Conservation (phyloP, 1,140 invertebrate genomes). For the Drosophila biarmipes region DNA sequence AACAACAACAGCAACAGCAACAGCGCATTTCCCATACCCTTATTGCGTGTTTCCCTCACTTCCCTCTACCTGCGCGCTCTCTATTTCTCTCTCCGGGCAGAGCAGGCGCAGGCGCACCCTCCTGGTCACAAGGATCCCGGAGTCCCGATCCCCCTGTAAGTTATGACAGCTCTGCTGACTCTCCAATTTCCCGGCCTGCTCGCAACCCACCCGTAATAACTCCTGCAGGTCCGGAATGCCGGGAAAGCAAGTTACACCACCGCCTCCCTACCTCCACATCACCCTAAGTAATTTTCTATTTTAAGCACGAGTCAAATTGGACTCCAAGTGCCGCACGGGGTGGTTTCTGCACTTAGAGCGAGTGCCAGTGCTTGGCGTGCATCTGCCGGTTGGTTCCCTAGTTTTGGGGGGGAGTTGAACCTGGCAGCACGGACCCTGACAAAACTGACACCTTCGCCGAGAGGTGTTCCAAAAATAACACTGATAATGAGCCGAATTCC, state of each 20-base stretch:
- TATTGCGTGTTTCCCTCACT: constrained; percentile 74
- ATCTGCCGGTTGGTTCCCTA: constrained; percentile 49
- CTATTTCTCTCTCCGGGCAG: constrained; percentile 10
- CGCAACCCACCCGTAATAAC: constrained; percentile 61
- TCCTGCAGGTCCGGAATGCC: constrained; percentile 37
- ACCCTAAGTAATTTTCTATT: constrained; percentile 60
- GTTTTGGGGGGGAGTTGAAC: constrained; percentile 55
- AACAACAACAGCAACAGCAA: constrained; percentile 27
- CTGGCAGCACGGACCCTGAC: constrained; percentile 50
- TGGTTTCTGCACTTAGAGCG: constrained; percentile 56
- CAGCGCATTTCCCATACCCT: constrained; percentile 71
- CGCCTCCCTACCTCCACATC: constrained; percentile 11
- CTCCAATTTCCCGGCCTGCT: constrained; percentile 48
- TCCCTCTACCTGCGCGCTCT: constrained; percentile 38
- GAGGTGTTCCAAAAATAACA: constrained; percentile 54
- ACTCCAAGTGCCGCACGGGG: constrained; percentile 43
- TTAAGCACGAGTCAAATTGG: constrained; percentile 67
- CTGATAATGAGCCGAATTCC: constrained; percentile 49
- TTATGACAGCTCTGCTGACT: constrained; percentile 66
- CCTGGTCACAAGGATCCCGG: constrained; percentile 9
- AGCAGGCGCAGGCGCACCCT: constrained; percentile 69
- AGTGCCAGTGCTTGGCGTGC: constrained; percentile 35
- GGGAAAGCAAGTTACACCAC: constrained; percentile 19
- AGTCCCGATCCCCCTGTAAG: constrained; percentile 55
- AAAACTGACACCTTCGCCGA: constrained; percentile 63